Base-by-base conservation (phyloP, 2,113 vertebrate genomes). In the Pangasianodon gigas region DNA sequence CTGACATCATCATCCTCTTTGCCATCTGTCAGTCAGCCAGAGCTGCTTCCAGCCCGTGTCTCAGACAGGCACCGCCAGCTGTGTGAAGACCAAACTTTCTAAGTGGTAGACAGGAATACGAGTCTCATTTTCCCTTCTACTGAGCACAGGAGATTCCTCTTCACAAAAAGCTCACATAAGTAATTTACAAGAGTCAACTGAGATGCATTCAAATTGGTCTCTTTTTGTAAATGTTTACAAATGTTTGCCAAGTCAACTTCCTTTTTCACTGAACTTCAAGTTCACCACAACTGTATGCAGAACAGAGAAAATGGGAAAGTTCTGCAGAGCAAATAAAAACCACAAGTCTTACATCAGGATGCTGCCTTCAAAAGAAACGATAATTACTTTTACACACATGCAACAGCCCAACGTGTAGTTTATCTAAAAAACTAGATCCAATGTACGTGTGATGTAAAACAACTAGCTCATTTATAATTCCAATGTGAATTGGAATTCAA, bases 1-100 rank as follows among this genome's bases (percentile, higher is more conserved):
- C 93, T 92, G 92, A 94, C 95, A 94, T 95, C 94, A 89, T 82
- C 89, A 41, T 90, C 82, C 56, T 62, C 90, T 90, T 89, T 87
- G 86, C 89, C 82, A 90, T 92, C 90, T 90, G 87, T 88, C 87
- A 91, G 69, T 91, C 89, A 86, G 65, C 90, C 86, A 84, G 71
- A 87, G 89, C 92, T 60, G 65, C 89, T 93, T 93, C 92, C 92
- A 94, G 75, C 86, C 82, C 81, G 86, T 6, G 80, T 65, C 65
- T 86, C 41, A 77, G 44, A 54, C 58, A 54, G 67, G 10, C 54
- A 67, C 77, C 48, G 58, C 24, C 46, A 88, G 88, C 18, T 54
- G n/a, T 44, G 85, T 32, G 52, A 54, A 54, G 82, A 51, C n/a
- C 51, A 77, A 88, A 82, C 60, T 32, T 86, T 41, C 9, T 44